These are phyloP conservation scores for Lamproptera curius DNA, from an alignment of 2,888 invertebrate genomes.

Conservation along the genomic window DNA sequence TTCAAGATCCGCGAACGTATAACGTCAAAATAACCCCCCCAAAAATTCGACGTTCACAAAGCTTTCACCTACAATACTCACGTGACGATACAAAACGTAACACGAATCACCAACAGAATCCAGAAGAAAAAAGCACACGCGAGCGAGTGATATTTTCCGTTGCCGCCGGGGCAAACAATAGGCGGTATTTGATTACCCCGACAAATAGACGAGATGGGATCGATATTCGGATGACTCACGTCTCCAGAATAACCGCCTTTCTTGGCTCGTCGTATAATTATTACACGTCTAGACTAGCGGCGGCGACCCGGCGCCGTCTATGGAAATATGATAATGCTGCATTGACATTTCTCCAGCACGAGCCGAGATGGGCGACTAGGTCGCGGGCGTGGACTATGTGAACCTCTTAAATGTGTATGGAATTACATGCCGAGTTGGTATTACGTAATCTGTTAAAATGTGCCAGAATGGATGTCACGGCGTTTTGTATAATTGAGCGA, in stretches of 20 bases:
- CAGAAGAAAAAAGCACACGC: constrained; percentile 14
- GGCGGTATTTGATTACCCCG: constrained; percentile 49
- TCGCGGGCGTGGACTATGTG: constrained; percentile 7
- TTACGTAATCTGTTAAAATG: constrained; percentile 15
- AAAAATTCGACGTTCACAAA: too few relatives aligned
- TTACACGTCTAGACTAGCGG: constrained; percentile 71
- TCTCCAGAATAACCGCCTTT: constrained; percentile 59
- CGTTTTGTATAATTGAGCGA: too few relatives aligned
- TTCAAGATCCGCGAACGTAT: too few relatives aligned
- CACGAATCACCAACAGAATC: neutral
- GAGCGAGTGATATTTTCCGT: too few relatives aligned
- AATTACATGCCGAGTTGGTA: neutral
- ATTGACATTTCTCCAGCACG: constrained; percentile 38
- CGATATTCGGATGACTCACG: constrained; percentile 69
- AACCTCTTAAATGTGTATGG: neutral
- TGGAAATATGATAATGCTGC: constrained; percentile 52
- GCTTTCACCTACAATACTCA: neutral
- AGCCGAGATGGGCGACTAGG: constrained; percentile 22
- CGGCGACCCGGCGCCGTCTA: constrained; percentile 61
- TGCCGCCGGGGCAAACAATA: constrained; percentile 34
- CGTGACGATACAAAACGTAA: neutral
- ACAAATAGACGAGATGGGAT: constrained; percentile 56
- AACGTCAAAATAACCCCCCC: too few relatives aligned
- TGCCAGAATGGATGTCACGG: too few relatives aligned
- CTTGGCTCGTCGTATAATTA: constrained; percentile 67